Percentiles rank a stretch among this genome's conserved stretches.
These are phyloP conservation scores for Meiosimyza decipiens DNA, from an alignment of 2,888 invertebrate species.

Conservation along the genomic window DNA sequence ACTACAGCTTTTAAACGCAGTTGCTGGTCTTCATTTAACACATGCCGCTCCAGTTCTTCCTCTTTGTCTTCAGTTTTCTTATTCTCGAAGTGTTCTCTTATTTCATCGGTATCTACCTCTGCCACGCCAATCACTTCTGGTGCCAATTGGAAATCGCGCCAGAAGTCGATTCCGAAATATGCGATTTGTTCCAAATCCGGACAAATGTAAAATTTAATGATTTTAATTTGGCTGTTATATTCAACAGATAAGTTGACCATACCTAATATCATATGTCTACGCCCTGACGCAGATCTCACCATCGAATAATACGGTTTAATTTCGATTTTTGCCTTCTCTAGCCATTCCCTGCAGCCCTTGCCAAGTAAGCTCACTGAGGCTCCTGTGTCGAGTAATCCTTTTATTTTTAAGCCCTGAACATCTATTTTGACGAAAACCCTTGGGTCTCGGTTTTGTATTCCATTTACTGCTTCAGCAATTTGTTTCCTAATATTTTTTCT, in stretches of 20 bases:
- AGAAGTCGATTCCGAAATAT: background rate
- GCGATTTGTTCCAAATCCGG: background rate
- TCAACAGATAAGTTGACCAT: background rate
- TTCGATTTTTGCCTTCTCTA: background rate
- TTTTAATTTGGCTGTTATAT: constrained; percentile 6
- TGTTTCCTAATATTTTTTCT: too few relatives aligned
- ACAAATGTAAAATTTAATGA: background rate
- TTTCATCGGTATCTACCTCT: background rate
- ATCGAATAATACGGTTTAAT: background rate
- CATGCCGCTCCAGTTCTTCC: background rate
- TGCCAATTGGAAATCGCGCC: background rate
- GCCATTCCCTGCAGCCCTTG: constrained; percentile 10
- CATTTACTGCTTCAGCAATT: background rate
- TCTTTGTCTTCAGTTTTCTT: background rate
- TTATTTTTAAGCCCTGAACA: background rate
- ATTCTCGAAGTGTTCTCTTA: background rate
- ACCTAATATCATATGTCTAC: background rate
- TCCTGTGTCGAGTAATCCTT: constrained; percentile 17
- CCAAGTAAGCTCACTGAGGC: constrained; percentile 29
- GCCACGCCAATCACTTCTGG: background rate
- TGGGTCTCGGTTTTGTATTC: background rate
- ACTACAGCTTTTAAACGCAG: background rate
- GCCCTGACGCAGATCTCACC: constrained; percentile 5
- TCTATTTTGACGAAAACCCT: background rate
- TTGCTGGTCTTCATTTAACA: background rate